Conservation (phyloP, 2,888 invertebrate genomes). For the Pycnomerus fuliginosus region DNA sequence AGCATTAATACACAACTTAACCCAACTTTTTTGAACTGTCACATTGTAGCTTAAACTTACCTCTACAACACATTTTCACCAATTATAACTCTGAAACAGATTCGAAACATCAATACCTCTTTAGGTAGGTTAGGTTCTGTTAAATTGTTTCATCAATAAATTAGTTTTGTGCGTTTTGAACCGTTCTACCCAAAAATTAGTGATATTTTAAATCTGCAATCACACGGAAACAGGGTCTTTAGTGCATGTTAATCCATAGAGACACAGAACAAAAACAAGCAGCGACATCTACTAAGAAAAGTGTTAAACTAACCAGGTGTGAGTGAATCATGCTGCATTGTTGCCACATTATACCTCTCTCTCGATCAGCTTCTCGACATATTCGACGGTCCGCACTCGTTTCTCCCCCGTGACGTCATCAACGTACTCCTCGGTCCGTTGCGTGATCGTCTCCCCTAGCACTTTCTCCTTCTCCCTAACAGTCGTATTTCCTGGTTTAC, state of each 20-base stretch:
- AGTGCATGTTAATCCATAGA: too few relatives aligned
- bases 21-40: too few relatives aligned
- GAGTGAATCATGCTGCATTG: slow-evolving; percentile 40
- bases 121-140: too few relatives aligned
- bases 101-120: too few relatives aligned
- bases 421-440: slow-evolving; percentile 83
- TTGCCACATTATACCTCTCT: slow-evolving; percentile 73
- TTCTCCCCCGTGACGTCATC: slow-evolving; percentile 84
- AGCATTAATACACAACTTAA: background rate
- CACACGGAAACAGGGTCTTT: too few relatives aligned
- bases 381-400: slow-evolving; percentile 87
- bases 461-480: slow-evolving; percentile 88
- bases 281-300: slow-evolving; percentile 21
- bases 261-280: slow-evolving; percentile 1
- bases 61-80: too few relatives aligned
- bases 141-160: too few relatives aligned
- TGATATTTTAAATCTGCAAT: too few relatives aligned
- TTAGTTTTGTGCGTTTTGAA: too few relatives aligned
- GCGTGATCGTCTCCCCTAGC: slow-evolving; percentile 83
- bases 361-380: slow-evolving; percentile 93
- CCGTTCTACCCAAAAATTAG: too few relatives aligned
- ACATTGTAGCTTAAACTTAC: too few relatives aligned
- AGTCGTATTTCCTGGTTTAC: slow-evolving; percentile 74
- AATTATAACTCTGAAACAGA: too few relatives aligned
- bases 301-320: slow-evolving; percentile 47